Base-by-base conservation (phyloP, 2,888 invertebrate species). In the Odontothrips loti region DNA sequence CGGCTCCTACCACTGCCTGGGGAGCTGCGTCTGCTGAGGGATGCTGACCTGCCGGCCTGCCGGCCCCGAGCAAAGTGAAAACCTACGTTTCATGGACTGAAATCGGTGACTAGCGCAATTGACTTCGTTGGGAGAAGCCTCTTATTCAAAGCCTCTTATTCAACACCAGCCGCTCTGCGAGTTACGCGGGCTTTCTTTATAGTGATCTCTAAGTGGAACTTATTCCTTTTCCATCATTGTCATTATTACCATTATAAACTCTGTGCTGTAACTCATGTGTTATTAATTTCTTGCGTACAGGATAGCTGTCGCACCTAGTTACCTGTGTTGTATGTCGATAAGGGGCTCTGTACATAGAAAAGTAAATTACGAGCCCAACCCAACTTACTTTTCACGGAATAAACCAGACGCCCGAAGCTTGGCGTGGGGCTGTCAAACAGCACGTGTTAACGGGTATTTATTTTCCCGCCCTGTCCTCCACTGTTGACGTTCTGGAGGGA, bases 1-100 rank as follows among this genome's bases (percentile, higher is more conserved):
- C 68, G 68, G 68, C 68, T n/a, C 68, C 11, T 75, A 75, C 68
- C 68, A 75, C 27, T 75, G 68, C 68, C 68, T 75, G 68, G 68
- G 68, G 23, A 75, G 68, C 68, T 75, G 68, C 68, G 68, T 75
- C 6, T 75, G 68, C 68, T 75, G 27, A 27, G 68, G 23, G 58
- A 17, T 6, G 15, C 58, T 3, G 20, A 20, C 1, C 51, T 3
- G 8, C 23, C 68, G 1, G 8, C 23, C 68, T 0, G 68, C 68
- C n/a, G n/a, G 23, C 1, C 68, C n/a, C 23, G 68, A 43, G 34
- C 34, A 6, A 2, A 43, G 34, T 43, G 34, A 43, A 43, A 2
- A 6, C 34, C 34, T n/a, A 43, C 34, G 34, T 2, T 43, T 2
- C 34, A 43, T 6, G 34, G 6, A 43, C 34, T 43, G 34, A 43